Evolutionary conservation across 1,140 invertebrate species (phyloP), one percentile per base, ranked within the genome.

Genomic region (Heliconius nattereri): DNA sequence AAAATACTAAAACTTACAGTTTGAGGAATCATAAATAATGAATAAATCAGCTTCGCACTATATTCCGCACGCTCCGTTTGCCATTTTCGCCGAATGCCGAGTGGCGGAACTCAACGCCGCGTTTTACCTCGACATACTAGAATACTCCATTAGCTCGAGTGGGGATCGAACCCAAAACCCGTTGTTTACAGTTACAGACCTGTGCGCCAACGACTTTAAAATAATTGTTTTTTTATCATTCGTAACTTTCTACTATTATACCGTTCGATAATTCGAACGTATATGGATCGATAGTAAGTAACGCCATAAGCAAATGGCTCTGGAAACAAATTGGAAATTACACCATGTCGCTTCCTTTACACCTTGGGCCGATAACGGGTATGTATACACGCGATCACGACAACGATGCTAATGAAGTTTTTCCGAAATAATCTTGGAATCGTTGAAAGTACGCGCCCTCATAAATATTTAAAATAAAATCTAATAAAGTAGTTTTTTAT

Each of bases 281-380:
- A 49, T 49, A 73, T 80, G 75, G 71, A 82, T 76, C 54, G 75
- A 73, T 78, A 74, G 49, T 75, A 70, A 71, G 74, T 74, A 73
- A 76, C 23, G 76, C 76, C 73, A 79, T 80, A 80, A 83, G 81
- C 79, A 81, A 83, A 75, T 78, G 78, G 40, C 57, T 37, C 75
- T 79, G 49, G 71, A 77, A 79, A 81, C 75, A 80, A 86, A 82
- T 87, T 78, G 80, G 75, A 84, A 86, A 85, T 87, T 81, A 83
- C 80, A 80, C 78, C 81, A 87, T 83, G 79, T 52, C 76, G 70
- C 85, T 81, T 75, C n/a, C n/a, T n/a, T n/a, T n/a, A n/a, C 78
- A 78, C 82, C 72, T 72, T 78, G 76, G 66, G 79, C 77, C 81
- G 84, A 82, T 89, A 90, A 90, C 89, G 89, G 89, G 79, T 70